Evolutionary conservation across 2,113 vertebrate genomes (phyloP).

Genomic region (Balaenoptera acutorostrata): DNA sequence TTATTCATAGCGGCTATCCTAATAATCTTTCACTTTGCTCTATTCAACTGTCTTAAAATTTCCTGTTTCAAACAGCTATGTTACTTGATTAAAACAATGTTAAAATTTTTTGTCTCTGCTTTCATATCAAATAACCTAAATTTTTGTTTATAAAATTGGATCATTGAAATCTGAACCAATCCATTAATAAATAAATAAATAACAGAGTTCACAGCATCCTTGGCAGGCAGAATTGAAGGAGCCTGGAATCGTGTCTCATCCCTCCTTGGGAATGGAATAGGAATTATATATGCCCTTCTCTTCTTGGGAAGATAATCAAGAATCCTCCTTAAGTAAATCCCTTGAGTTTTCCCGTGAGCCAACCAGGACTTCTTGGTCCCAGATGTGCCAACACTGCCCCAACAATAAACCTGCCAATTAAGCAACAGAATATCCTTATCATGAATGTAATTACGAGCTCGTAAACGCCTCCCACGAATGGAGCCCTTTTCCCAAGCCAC

Average conservation of each 20-base stretch:
- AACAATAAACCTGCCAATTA: slow-evolving; percentile 51
- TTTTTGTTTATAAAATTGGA: too few species aligned
- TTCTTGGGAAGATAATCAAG: background rate
- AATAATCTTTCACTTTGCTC: too few species aligned
- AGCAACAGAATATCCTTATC: slow-evolving; percentile 51
- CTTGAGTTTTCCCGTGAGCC: slow-evolving; percentile 43
- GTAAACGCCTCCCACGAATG: slow-evolving; percentile 27
- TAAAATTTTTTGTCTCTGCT: too few species aligned
- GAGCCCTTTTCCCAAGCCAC: slow-evolving; percentile 43
- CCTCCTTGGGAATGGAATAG: background rate
- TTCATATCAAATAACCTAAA: background rate
- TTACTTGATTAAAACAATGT: background rate
- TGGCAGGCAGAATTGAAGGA: background rate
- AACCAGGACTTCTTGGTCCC: background rate
- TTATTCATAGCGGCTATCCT: too few species aligned
- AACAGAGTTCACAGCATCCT: background rate
- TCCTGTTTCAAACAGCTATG: slow-evolving; percentile 56
- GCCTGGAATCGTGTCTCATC: background rate
- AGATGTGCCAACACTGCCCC: slow-evolving; percentile 8
- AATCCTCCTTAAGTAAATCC: slow-evolving; percentile 12
- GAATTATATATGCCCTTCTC: background rate
- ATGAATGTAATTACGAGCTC: slow-evolving; percentile 47
- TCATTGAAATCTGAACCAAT: too few species aligned
- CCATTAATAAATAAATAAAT: background rate
- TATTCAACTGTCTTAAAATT: background rate